A percentile compares a stretch with the other conserved stretches of the same genome.
phyloP scores from a whole-genome alignment of 2,113 vertebrate genomes.

The Scalopus aquaticus region DNA sequence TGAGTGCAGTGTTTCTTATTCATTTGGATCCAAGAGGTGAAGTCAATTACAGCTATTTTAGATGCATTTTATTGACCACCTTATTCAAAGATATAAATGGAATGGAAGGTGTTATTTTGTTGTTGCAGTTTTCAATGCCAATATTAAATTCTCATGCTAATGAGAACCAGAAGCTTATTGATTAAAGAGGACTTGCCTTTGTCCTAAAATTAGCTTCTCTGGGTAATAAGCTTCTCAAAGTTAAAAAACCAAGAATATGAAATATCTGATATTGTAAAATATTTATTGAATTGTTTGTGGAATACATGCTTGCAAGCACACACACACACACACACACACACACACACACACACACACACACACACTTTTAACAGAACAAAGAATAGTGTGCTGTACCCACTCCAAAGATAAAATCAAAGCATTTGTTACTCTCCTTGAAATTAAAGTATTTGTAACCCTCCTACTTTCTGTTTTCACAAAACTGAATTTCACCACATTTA shows the following conservation, averaged over 20 bases:
- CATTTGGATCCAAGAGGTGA: background rate
- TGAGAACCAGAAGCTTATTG: background rate
- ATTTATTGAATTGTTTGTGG: background rate
- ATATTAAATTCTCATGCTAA: background rate
- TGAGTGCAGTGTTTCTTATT: background rate
- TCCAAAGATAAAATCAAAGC: background rate
- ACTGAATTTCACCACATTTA: background rate
- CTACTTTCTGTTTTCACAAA: background rate
- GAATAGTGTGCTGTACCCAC: background rate
- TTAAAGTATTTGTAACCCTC: no score
- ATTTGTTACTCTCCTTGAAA: background rate
- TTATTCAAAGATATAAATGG: background rate
- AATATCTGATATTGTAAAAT: background rate
- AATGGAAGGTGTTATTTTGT: background rate
- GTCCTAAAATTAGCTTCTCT: background rate
- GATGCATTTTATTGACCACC: background rate
- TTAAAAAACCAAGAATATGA: background rate
- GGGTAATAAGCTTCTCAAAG: background rate
- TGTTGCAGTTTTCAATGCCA: background rate
- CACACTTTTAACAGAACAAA: background rate
- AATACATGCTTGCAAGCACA: background rate
- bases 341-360: background rate
- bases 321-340: no score
- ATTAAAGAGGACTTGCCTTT: background rate
- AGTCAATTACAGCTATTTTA: background rate